These are phyloP conservation scores for Todiramphus saurophagus DNA, from an alignment of 2,113 vertebrate genomes.

Conservation along the genomic window DNA sequence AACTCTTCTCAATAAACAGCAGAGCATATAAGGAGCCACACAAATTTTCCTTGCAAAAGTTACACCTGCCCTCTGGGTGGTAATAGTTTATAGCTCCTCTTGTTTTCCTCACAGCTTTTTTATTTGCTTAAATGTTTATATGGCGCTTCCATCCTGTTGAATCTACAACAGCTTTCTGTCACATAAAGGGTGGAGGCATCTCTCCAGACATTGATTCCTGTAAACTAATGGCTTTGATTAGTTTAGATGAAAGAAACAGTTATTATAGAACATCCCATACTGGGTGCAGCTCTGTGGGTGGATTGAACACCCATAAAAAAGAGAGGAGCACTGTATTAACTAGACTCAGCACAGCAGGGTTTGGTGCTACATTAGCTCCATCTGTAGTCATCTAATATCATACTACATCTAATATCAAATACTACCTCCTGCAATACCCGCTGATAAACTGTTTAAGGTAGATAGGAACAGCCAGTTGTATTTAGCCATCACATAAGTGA, in stretches of 20 bases:
- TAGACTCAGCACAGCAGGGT: background rate
- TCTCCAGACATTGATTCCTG: slow-evolving; percentile 4
- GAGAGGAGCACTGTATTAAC: background rate
- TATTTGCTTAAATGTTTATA: background rate
- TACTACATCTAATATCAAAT: too few relatives aligned
- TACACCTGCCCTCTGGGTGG: slow-evolving; percentile 36
- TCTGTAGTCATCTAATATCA: background rate
- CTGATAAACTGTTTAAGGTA: background rate
- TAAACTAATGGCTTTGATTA: slow-evolving; percentile 58
- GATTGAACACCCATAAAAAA: background rate
- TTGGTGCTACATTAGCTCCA: slow-evolving; percentile 25
- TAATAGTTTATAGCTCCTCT: slow-evolving; percentile 34
- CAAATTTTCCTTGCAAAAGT: background rate
- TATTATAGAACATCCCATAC: slow-evolving; percentile 15
- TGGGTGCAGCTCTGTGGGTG: slow-evolving; percentile 27
- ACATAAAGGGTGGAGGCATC: background rate
- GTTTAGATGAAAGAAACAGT: slow-evolving; percentile 55
- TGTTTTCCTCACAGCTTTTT: slow-evolving; percentile 43
- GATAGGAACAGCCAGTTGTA: background rate
- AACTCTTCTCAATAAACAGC: background rate
- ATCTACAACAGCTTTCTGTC: background rate
- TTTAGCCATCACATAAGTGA: background rate
- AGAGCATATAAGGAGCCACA: background rate
- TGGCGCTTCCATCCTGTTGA: background rate
- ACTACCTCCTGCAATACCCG: background rate